Conservation (phyloP, 37 sponge, comb jelly and placozoan genomes). For the Chondrilla cf. caribensis region DNA sequence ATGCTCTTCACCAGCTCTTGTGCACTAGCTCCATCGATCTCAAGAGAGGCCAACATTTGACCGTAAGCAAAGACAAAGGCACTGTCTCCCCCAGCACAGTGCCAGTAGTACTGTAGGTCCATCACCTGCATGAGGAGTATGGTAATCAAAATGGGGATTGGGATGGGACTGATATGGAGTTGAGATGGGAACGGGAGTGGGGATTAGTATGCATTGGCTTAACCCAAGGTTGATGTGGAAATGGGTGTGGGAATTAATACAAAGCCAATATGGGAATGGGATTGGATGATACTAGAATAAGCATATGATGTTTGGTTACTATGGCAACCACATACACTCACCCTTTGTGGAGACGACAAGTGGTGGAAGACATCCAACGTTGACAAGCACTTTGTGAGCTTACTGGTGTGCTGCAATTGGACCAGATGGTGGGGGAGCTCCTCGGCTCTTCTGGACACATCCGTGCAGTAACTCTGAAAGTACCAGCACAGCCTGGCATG, state of each 20-base stretch:
- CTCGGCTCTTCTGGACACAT: conserved; percentile 19
- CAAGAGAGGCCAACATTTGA: conserved; percentile 30
- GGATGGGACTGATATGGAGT: not conserved
- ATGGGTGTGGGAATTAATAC: too few relatives aligned
- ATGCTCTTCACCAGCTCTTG: conserved; percentile 32
- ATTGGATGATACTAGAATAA: too few relatives aligned
- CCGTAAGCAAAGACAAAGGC: conserved; percentile 8
- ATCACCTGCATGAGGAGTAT: conserved; percentile 6
- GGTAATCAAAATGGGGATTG: not conserved
- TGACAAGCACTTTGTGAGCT: conserved; percentile 27
- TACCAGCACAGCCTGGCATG: conserved; percentile 47
- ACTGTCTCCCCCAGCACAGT: conserved; percentile 12
- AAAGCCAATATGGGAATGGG: too few relatives aligned
- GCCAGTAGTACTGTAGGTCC: conserved; percentile 39
- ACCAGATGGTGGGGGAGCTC: conserved; percentile 45
- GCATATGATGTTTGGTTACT: too few relatives aligned
- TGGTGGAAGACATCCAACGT: conserved; percentile 7
- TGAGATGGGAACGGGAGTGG: not conserved
- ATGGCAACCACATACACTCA: too few relatives aligned
- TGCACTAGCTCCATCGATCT: conserved; percentile 26
- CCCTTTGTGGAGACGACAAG: conserved; percentile 16
- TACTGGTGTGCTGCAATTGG: not conserved
- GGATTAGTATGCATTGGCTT: not conserved
- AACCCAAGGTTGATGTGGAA: not conserved
- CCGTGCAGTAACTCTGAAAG: conserved; percentile 19